A percentile compares a stretch with the other conserved stretches of the same genome.
These are phyloP conservation scores for Scortum barcoo DNA, from an alignment of 2,113 vertebrate species.

Conservation along the genomic window DNA sequence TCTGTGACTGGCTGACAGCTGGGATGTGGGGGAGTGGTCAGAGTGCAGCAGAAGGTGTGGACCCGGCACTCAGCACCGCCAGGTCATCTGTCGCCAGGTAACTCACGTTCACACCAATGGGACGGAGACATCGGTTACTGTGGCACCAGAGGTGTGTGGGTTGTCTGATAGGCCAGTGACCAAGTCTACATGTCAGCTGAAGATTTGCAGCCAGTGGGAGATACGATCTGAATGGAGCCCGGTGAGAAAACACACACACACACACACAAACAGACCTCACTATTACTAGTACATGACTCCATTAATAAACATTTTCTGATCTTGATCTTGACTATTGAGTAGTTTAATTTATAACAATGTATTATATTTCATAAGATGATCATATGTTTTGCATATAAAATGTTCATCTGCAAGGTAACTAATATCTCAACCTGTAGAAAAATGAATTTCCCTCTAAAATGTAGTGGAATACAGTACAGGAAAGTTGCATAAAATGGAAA, in stretches of 20 bases:
- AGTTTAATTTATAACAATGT: too few relatives aligned
- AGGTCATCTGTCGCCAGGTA: slow-evolving; percentile 91
- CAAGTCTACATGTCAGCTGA: slow-evolving; percentile 91
- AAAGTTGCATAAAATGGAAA: too few relatives aligned
- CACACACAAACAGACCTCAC: not conserved
- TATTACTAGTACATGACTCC: not conserved
- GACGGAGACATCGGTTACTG: slow-evolving; percentile 73
- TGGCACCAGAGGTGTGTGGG: slow-evolving; percentile 87
- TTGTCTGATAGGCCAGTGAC: slow-evolving; percentile 89
- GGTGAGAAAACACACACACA: slow-evolving; percentile 78
- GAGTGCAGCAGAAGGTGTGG: slow-evolving; percentile 95
- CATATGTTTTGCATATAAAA: too few relatives aligned
- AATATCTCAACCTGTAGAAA: too few relatives aligned
- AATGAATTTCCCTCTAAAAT: too few relatives aligned
- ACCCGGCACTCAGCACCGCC: slow-evolving; percentile 92
- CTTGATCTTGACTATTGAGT: too few relatives aligned
- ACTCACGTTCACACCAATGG: slow-evolving; percentile 85
- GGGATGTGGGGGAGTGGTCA: slow-evolving; percentile 97
- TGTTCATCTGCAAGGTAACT: too few relatives aligned
- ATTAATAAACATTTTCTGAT: not conserved
- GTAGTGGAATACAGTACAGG: too few relatives aligned
- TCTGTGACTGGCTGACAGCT: slow-evolving; percentile 81
- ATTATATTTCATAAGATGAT: too few relatives aligned
- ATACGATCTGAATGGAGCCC: slow-evolving; percentile 93
- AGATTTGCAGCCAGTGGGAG: slow-evolving; percentile 98